Percentiles rank a stretch among this genome's conserved stretches.
phyloP scores from a whole-genome alignment of 1,140 invertebrate genomes.

The Charaxes varanes region DNA sequence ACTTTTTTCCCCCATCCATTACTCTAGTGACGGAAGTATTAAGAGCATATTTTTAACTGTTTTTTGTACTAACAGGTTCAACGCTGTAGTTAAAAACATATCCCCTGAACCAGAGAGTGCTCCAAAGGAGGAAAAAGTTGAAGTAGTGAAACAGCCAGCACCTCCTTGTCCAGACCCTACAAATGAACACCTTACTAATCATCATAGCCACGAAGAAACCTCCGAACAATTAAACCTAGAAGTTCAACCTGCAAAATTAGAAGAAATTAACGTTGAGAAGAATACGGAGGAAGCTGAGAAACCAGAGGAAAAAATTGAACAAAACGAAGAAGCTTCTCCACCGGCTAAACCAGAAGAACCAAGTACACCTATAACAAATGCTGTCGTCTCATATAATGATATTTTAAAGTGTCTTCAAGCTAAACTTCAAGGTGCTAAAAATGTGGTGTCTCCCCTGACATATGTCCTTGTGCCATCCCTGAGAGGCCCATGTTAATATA shows the following conservation, averaged over 20 bases:
- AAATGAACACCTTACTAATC: constrained; percentile 29
- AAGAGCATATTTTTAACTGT: not conserved
- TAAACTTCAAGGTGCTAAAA: constrained; percentile 25
- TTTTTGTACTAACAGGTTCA: constrained; percentile 51
- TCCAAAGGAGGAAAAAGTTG: constrained; percentile 18
- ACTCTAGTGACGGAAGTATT: too few species aligned
- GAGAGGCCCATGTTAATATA: constrained; percentile 18
- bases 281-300: constrained; percentile 15
- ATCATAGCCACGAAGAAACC: constrained; percentile 2
- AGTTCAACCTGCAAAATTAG: constrained; percentile 14
- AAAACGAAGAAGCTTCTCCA: constrained; percentile 3
- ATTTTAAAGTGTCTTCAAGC: constrained; percentile 48
- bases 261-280: constrained; percentile 18
- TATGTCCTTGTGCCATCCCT: constrained; percentile 31
- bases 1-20: too few species aligned
- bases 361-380: constrained; percentile 13
- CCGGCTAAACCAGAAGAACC: constrained; percentile 2
- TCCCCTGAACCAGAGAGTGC: constrained; percentile 31
- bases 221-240: constrained; percentile 15
- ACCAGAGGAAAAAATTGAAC: constrained; percentile 1
- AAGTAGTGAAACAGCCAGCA: constrained; percentile 17
- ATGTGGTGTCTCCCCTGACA: constrained; percentile 29
- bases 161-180: constrained; percentile 35
- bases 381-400: constrained; percentile 41
- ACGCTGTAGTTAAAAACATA: constrained; percentile 54